Evolutionary conservation across 2,888 invertebrate species (phyloP), one percentile per base, ranked within the genome.

Genomic region (Adela reaumurella): DNA sequence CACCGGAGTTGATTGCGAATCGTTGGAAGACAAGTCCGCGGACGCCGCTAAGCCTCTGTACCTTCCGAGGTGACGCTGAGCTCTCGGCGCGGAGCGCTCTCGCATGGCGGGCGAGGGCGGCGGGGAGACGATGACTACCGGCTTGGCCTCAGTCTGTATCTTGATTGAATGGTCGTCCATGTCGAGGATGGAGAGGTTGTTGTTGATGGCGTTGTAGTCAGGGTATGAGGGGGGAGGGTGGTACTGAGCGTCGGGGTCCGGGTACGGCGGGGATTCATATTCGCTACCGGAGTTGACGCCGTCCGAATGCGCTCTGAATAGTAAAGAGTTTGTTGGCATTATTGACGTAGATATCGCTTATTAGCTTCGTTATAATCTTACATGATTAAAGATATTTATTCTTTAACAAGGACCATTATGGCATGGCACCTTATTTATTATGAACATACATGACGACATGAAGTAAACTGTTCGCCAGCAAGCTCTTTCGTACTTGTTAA

Each of bases 1-100:
- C 48, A 83, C 71, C 10, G 84, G 83, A 54, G 83, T 83, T 56
- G 82, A 82, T 52, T 66, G 78, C 44, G 66, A 70, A 55, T 65
- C 68, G 52, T 66, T 63, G 35, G 70, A 55, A 19, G 67, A 52
- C 29, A 66, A 68, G 16, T 65, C 65, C 1, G 59, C 35, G 35
- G 11, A 14, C 3, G n/a, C 35, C 11, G 11, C 35, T 8, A 63
- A 0, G 71, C 70, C 51, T 69, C 50, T 16, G 56, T 50, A 50
- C 5, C 50, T 46, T 47, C 49, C 49, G 54, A 50, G 48, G 53
- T 50, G 49, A 51, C 52, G 47, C n/a, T 19, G 29, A 48, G 44
- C 48, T 41, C 17, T 17, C 44, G 45, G 29, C 19, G 45, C 20
- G 24, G 55, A 50, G 50, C 53, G 49, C 48, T 51, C 45, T 53